phyloP scores from a whole-genome alignment of 1,140 invertebrate species.

The Thaumetopoea pityocampa region DNA sequence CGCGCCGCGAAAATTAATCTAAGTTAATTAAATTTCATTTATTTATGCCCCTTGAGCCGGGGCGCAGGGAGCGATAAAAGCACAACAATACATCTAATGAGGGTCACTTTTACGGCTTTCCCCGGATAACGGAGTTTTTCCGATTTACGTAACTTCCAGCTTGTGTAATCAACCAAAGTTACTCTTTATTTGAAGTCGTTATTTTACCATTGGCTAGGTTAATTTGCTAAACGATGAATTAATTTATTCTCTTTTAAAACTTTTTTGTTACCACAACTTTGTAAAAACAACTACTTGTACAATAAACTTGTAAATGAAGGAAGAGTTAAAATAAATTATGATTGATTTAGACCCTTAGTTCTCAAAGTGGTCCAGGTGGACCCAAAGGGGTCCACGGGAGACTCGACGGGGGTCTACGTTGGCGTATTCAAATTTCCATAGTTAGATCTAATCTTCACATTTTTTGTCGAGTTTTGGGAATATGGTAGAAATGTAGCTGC shows the following conservation, averaged over 20 bases:
- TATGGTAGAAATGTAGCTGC: too few species aligned
- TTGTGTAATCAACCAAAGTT: constrained; percentile 28
- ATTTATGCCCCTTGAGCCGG: constrained; percentile 53
- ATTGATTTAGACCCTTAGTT: too few species aligned
- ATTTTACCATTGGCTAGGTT: constrained; percentile 18
- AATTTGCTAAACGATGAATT: constrained; percentile 8
- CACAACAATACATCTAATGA: constrained; percentile 65
- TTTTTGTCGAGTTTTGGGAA: too few species aligned
- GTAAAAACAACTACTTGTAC: not conserved
- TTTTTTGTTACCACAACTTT: constrained; percentile 2
- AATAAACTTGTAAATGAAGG: too few species aligned
- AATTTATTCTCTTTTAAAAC: constrained; percentile 2
- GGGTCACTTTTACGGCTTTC: constrained; percentile 63
- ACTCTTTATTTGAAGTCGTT: constrained; percentile 28
- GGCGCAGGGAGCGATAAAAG: constrained; percentile 53
- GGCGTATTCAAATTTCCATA: too few species aligned
- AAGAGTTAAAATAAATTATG: too few species aligned
- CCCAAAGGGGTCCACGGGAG: too few species aligned
- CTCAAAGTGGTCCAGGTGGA: too few species aligned
- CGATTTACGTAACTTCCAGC: constrained; percentile 32
- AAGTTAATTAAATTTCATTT: constrained; percentile 71
- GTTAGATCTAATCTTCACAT: too few species aligned
- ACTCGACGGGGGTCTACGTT: too few species aligned
- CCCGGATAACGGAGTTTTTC: constrained; percentile 54
- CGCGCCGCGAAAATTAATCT: constrained; percentile 68